A percentile compares a stretch with the other conserved stretches of the same genome.
Conservation (phyloP, 1,140 invertebrate species). For the Tetranychus urticae region DNA sequence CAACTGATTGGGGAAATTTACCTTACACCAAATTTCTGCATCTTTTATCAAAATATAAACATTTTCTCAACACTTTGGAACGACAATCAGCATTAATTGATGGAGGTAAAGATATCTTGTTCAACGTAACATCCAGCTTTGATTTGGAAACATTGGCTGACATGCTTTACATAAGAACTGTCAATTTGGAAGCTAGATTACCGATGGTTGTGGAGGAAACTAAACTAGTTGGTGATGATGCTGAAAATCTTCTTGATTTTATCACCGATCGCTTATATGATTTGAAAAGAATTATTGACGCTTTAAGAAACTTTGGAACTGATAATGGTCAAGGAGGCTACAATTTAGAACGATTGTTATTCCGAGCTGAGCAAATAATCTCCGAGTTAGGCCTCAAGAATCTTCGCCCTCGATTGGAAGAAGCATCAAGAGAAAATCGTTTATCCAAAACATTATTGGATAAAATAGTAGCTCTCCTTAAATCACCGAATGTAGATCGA, state of each 20-base stretch:
- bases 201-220: slow-evolving; percentile 6
- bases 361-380: slow-evolving; percentile 12
- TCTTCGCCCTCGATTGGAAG: slow-evolving; percentile 9
- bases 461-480: slow-evolving; percentile 9
- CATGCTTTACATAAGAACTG: slow-evolving; percentile 10
- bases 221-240: slow-evolving; percentile 31
- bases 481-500: slow-evolving; percentile 4
- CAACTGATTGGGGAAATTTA: slow-evolving; percentile 38
- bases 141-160: slow-evolving; percentile 13
- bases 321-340: slow-evolving; percentile 6
- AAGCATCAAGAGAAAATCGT: slow-evolving; percentile 13
- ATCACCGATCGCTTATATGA: slow-evolving; percentile 23
- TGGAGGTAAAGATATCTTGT: slow-evolving; percentile 7
- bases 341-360: slow-evolving; percentile 7
- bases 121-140: slow-evolving; percentile 10
- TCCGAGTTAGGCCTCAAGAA: slow-evolving; percentile 10
- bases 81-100: slow-evolving; percentile 5
- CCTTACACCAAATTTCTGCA: slow-evolving; percentile 31
- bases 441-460: slow-evolving; percentile 13
- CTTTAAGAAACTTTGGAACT: slow-evolving; percentile 8
- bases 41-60: slow-evolving; percentile 8
- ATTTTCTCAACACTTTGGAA: slow-evolving; percentile 4
- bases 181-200: slow-evolving; percentile 7
- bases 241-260: slow-evolving; percentile 26
- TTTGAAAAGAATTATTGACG: slow-evolving; percentile 9